These are phyloP conservation scores for Apocrypta bakeri DNA, from an alignment of 1,140 invertebrate species.

Conservation along the genomic window DNA sequence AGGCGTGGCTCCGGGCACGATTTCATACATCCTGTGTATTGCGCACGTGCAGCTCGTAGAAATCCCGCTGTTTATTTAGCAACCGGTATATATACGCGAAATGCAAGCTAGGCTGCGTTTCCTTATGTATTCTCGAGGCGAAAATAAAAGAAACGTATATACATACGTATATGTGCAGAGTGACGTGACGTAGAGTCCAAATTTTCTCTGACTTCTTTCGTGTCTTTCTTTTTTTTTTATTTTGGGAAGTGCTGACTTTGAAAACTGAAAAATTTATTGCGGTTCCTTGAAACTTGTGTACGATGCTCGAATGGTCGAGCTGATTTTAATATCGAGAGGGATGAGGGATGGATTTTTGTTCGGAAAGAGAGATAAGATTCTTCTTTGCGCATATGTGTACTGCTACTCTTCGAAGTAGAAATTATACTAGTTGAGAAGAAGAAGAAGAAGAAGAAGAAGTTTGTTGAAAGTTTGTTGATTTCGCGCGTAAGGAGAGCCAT, in stretches of 20 bases:
- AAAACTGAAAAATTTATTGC: neutral
- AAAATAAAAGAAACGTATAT: neutral
- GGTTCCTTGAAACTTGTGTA: too few species aligned
- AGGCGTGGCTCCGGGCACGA: neutral
- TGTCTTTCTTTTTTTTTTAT: neutral
- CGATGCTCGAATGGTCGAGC: too few species aligned
- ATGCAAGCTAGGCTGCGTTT: neutral
- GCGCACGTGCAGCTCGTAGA: constrained; percentile 2
- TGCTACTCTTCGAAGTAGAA: neutral
- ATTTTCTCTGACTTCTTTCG: neutral
- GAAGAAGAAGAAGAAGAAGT: neutral
- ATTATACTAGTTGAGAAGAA: neutral
- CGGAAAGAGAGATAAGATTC: neutral
- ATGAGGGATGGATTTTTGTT: neutral
- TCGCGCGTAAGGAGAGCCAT: neutral
- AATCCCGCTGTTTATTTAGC: constrained; percentile 14
- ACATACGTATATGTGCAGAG: neutral
- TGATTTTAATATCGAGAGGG: neutral
- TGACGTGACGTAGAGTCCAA: neutral
- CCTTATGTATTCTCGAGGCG: neutral
- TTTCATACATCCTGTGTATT: constrained; percentile 2
- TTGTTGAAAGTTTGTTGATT: neutral
- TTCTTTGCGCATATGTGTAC: neutral
- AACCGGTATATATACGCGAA: neutral
- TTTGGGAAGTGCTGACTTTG: neutral